Evolutionary conservation across 2,797 vertebrate genomes (phyloP).

Genomic region (Sebastiscus albofasciatus): DNA sequence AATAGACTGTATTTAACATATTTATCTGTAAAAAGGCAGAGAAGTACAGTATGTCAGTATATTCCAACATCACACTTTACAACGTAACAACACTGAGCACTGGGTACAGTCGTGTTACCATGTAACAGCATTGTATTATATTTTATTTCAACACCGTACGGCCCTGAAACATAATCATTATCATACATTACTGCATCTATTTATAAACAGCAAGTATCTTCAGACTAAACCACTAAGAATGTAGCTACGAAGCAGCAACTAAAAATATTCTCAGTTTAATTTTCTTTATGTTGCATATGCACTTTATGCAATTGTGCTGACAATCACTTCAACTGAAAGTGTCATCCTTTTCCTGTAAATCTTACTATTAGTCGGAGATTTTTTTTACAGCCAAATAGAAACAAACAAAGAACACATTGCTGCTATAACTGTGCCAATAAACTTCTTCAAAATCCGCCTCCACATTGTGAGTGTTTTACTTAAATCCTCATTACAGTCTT

Average conservation of each 20-base stretch:
- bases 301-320: slow-evolving; percentile 68
- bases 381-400: slow-evolving; percentile 35
- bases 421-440: slow-evolving; percentile 82
- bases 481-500: background rate
- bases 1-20: slow-evolving; percentile 79
- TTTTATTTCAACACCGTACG: slow-evolving; percentile 42
- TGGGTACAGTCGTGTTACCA: slow-evolving; percentile 64
- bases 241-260: slow-evolving; percentile 48
- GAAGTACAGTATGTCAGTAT: slow-evolving; percentile 48
- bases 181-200: slow-evolving; percentile 57
- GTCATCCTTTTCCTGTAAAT: slow-evolving; percentile 28
- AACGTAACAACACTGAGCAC: slow-evolving; percentile 66
- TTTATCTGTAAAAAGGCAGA: slow-evolving; percentile 75
- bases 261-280: slow-evolving; percentile 30
- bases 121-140: slow-evolving; percentile 54
- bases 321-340: slow-evolving; percentile 66
- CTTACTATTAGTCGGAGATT: slow-evolving; percentile 15
- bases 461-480: slow-evolving; percentile 16
- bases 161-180: slow-evolving; percentile 52
- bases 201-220: slow-evolving; percentile 65
- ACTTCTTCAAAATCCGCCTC: slow-evolving; percentile 57
- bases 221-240: slow-evolving; percentile 66
- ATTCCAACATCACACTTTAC: slow-evolving; percentile 45
- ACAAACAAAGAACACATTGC: slow-evolving; percentile 72
- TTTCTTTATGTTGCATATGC: slow-evolving; percentile 51